Conservation (phyloP, 2,797 vertebrate species). For the Botia kubotai region DNA sequence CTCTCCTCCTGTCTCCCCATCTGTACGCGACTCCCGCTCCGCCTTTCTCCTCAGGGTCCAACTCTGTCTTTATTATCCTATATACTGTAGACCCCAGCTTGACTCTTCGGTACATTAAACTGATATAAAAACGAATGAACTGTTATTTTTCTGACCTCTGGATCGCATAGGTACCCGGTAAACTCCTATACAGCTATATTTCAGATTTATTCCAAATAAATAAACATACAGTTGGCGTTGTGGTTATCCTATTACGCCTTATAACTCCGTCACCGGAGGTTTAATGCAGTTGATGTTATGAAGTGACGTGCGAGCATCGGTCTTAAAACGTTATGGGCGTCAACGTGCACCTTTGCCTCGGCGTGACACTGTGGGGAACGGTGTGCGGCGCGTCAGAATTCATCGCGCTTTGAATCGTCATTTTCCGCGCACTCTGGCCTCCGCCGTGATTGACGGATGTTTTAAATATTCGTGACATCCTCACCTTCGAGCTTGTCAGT, state of each 20-base stretch:
- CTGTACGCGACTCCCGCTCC: neutral
- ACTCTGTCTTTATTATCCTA: neutral
- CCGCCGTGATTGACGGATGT: constrained; percentile 45
- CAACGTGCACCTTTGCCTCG: neutral
- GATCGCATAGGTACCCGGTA: no score
- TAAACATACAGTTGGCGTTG: no score
- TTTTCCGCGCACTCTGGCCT: neutral
- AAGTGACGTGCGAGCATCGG: constrained; percentile 8
- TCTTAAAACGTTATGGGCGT: constrained; percentile 5
- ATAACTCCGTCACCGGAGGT: neutral
- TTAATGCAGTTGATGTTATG: constrained; percentile 17
- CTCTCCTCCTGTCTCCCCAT: no score
- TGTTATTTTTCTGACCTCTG: no score
- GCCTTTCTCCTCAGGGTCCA: neutral
- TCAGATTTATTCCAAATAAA: no score
- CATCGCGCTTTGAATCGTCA: constrained; percentile 12
- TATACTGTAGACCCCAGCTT: neutral
- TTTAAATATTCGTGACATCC: constrained; percentile 41
- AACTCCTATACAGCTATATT: no score
- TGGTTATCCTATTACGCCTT: no score
- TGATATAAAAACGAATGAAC: neutral
- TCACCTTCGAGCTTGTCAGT: constrained; percentile 38
- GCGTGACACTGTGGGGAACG: constrained; percentile 4
- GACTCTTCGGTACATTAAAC: neutral
- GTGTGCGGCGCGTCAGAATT: constrained; percentile 9